Conservation (phyloP, 2,797 vertebrate species). For the Mormyrops boulengeri region DNA sequence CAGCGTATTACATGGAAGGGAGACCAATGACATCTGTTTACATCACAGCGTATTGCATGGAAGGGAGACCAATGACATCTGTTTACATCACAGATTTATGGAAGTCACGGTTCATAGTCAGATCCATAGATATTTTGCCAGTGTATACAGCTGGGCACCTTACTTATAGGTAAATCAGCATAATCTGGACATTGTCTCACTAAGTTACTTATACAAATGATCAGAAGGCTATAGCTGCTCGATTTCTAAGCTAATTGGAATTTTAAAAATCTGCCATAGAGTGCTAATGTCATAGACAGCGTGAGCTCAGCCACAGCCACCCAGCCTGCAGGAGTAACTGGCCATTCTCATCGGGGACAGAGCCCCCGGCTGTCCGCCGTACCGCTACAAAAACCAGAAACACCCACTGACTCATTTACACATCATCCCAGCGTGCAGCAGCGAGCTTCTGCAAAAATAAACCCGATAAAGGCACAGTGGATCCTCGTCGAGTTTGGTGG, state of each 20-base stretch:
- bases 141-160: not conserved
- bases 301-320: not conserved
- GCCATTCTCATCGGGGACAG: not conserved
- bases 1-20: not conserved
- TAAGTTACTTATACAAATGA: not conserved
- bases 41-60: not conserved
- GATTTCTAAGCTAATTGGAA: not conserved
- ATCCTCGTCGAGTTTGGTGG: not conserved
- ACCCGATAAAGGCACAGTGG: not conserved
- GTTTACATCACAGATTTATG: not conserved
- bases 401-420: slow-evolving; percentile 13
- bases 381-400: not conserved
- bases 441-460: not conserved
- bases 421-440: not conserved
- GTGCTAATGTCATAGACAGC: not conserved
- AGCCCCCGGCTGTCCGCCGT: not conserved
- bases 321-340: not conserved
- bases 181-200: not conserved
- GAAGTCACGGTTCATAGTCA: not conserved
- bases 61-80: not conserved
- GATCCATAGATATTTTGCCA: not conserved
- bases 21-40: not conserved
- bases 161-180: not conserved
- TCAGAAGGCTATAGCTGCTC: not conserved
- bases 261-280: not conserved